These are phyloP conservation scores for Campoplex nolae DNA, from an alignment of 2,888 invertebrate species.

Conservation along the genomic window DNA sequence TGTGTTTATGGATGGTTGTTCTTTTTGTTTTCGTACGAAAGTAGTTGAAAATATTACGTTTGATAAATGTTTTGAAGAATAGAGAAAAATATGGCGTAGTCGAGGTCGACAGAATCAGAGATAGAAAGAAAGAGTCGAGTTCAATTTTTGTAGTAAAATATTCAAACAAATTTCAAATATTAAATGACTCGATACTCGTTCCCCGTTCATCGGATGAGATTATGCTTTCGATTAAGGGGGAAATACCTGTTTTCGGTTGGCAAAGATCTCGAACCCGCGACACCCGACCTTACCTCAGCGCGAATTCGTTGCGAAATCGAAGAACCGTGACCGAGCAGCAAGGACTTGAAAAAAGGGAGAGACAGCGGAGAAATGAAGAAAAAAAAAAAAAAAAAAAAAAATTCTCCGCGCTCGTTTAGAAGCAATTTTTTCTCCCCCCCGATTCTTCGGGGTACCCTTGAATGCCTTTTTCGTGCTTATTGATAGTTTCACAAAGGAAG, in stretches of 20 bases:
- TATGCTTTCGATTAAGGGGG: not conserved
- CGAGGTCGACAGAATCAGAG: not conserved
- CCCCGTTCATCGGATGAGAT: not conserved
- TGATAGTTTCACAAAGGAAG: conserved; percentile 1
- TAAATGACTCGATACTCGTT: not conserved
- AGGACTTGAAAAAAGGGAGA: not conserved
- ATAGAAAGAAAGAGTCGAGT: not conserved
- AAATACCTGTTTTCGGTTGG: conserved; percentile 26
- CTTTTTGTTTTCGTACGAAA: not conserved
- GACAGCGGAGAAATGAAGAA: conserved; percentile 6
- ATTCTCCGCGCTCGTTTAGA: conserved; percentile 24
- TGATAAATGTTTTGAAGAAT: not conserved
- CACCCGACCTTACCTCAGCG: conserved; percentile 43
- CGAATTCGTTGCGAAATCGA: conserved; percentile 43
- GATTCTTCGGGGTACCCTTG: conserved; percentile 18
- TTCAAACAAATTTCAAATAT: not conserved
- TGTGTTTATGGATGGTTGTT: not conserved
- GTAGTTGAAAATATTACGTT: not conserved
- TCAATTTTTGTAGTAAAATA: not conserved
- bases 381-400: conserved; percentile 26
- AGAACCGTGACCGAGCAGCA: conserved; percentile 36
- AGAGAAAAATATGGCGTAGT: not conserved
- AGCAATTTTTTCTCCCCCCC: not conserved
- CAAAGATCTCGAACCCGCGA: conserved; percentile 22
- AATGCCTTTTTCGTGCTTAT: conserved; percentile 22